Percentiles rank a stretch among this genome's conserved stretches.
Evolutionary conservation across 2,113 vertebrate genomes (phyloP).

Genomic region (Thomomys bottae): DNA sequence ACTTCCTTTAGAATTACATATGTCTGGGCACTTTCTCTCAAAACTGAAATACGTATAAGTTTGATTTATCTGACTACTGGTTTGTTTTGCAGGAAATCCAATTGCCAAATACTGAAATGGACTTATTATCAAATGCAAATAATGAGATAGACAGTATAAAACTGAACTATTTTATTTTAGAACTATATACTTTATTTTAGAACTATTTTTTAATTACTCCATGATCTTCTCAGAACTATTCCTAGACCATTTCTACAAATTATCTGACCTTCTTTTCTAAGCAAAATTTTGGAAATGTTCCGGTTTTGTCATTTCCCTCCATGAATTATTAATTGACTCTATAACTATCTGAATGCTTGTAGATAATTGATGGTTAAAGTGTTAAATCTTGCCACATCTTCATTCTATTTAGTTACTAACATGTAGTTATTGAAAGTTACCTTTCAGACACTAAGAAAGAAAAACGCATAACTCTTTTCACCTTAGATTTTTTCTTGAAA

Average conservation of each 20-base stretch:
- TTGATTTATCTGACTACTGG: slow-evolving; percentile 1
- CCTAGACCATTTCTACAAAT: neutral
- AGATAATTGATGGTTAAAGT: neutral
- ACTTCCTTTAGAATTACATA: neutral
- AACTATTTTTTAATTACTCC: neutral
- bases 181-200: slow-evolving; percentile 4
- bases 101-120: neutral
- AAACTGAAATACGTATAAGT: neutral
- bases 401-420: neutral
- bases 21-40: neutral
- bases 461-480: no score
- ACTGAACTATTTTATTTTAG: neutral
- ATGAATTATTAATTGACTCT: neutral
- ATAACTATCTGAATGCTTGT: neutral
- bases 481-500: neutral
- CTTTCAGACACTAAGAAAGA: neutral
- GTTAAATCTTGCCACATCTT: neutral
- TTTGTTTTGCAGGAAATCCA: slow-evolving; percentile 22
- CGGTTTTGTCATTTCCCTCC: neutral
- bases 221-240: neutral
- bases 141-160: neutral
- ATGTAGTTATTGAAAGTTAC: neutral
- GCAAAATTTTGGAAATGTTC: neutral
- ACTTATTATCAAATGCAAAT: neutral
- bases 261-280: neutral